Evolutionary conservation across 2,888 invertebrate species (phyloP), one percentile per base, ranked within the genome.

Genomic region (Tetrapedia diversipes): DNA sequence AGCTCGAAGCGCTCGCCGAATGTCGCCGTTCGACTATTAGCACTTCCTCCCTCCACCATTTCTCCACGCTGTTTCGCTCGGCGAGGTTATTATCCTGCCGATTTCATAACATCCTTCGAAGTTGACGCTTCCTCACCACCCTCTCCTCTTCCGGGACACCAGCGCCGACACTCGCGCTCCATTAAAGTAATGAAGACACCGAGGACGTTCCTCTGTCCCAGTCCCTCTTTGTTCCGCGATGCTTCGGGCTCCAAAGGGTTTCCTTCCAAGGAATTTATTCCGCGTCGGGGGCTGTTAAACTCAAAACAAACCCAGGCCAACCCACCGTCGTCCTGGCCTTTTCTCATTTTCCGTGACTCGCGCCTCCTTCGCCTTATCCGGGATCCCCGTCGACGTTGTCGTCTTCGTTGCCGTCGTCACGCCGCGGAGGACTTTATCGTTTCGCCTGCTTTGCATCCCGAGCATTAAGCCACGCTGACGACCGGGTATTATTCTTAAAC

Each of bases 131-230:
- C 64, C 79, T 63, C 64, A 54, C 24, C 29, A 34, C n/a, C 29
- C 43, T 51, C 27, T 59, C 75, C 77, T 77, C 80, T 84, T 77
- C 73, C 69, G 73, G 65, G 64, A 65, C 63, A 70, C 69, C 75
- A 63, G 49, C 51, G 34, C 65, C 73, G 66, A 61, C 73, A 67
- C 77, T 80, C 80, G 85, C 86, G 86, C 90, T 91, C 91, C 91
- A 91, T 91, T 91, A 91, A 90, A 90, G 89, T 91, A 91, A 91
- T 91, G 91, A 91, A 91, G 91, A 90, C 88, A 88, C 85, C 83
- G 85, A 72, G 73, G 81, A 82, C 77, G 84, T 64, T 73, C 60
- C 68, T 71, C 37, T 29, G 11, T 47, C 51, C 39, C 39, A 19
- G 39, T 47, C 27, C 22, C 51, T 47, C n/a, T 3, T 34, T 29